Percentiles rank a stretch among this genome's conserved stretches.
These are phyloP conservation scores for Periphyllus acericola DNA, from an alignment of 2,888 invertebrate species.

Conservation along the genomic window DNA sequence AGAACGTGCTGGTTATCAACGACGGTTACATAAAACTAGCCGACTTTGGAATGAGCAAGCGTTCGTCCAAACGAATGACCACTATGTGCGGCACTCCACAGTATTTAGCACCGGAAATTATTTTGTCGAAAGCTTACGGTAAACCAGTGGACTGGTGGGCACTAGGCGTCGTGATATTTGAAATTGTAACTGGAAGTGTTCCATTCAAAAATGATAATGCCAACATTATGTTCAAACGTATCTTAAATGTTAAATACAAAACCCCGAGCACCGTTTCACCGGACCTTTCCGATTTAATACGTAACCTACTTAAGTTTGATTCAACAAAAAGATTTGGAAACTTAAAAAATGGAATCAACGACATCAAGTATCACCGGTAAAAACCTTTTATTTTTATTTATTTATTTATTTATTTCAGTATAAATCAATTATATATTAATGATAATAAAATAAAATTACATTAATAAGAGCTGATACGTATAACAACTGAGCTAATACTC, in stretches of 20 bases:
- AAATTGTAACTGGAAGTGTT: conserved; percentile 91
- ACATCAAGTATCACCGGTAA: conserved; percentile 86
- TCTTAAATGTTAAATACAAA: conserved; percentile 89
- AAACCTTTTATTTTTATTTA: too few relatives aligned
- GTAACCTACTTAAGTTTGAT: conserved; percentile 84
- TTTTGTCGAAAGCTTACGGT: conserved; percentile 91
- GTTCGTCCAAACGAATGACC: conserved; percentile 71
- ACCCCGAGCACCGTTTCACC: conserved; percentile 85
- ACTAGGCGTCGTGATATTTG: conserved; percentile 85
- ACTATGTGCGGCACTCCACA: conserved; percentile 73
- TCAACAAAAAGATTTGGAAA: conserved; percentile 85
- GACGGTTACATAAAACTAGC: conserved; percentile 86
- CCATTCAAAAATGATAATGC: conserved; percentile 71
- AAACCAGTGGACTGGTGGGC: conserved; percentile 98
- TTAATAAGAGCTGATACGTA: too few relatives aligned
- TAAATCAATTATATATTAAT: too few relatives aligned
- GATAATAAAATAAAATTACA: too few relatives aligned
- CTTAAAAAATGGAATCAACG: conserved; percentile 82
- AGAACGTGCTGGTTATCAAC: conserved; percentile 85
- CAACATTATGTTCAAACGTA: conserved; percentile 94
- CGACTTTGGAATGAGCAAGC: conserved; percentile 95
- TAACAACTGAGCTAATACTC: too few relatives aligned
- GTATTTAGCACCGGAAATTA: conserved; percentile 74
- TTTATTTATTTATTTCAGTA: too few relatives aligned
- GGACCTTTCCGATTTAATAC: conserved; percentile 83